phyloP scores from a whole-genome alignment of 2,797 vertebrate genomes.

The Acrossocheilus wenchowensis region DNA sequence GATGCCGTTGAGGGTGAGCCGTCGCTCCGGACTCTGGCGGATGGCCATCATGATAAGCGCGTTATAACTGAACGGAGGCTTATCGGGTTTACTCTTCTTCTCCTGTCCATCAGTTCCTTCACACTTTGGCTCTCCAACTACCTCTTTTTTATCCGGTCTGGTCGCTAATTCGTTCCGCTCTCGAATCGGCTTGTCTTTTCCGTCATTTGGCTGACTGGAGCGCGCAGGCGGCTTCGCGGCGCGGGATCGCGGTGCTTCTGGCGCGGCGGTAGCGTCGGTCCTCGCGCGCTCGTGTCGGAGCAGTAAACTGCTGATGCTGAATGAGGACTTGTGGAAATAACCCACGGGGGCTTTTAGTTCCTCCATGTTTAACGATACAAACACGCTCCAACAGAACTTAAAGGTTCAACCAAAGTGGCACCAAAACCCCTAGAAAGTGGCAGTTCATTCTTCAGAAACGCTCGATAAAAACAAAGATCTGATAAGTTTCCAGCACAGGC shows the following conservation, averaged over 20 bases:
- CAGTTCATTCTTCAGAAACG: conserved; percentile 21
- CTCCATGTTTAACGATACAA: conserved; percentile 66
- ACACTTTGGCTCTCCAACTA: not conserved
- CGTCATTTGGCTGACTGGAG: conserved; percentile 51
- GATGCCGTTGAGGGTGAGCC: conserved; percentile 82
- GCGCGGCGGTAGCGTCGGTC: conserved; percentile 49
- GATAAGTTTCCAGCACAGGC: conserved; percentile 55
- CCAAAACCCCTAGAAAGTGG: too few species aligned
- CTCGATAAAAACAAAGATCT: conserved; percentile 18
- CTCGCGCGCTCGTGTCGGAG: conserved; percentile 69
- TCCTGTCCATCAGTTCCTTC: not conserved
- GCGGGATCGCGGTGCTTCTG: conserved; percentile 24
- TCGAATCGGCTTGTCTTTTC: conserved; percentile 22
- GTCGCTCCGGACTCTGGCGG: conserved; percentile 76
- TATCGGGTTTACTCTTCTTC: conserved; percentile 67
- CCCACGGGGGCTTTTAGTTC: conserved; percentile 67
- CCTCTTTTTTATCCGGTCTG: conserved; percentile 32
- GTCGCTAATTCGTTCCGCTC: conserved; percentile 15
- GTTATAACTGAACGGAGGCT: conserved; percentile 85
- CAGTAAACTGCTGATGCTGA: conserved; percentile 82
- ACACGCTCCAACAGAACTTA: not conserved
- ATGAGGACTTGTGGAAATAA: conserved; percentile 76
- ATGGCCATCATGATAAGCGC: conserved; percentile 88
- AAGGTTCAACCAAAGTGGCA: conserved; percentile 15
- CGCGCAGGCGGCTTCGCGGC: conserved; percentile 48